Percentiles rank a stretch among this genome's conserved stretches.
phyloP scores from a whole-genome alignment of 2,888 invertebrate genomes.

The Sepioteuthis lessoniana region DNA sequence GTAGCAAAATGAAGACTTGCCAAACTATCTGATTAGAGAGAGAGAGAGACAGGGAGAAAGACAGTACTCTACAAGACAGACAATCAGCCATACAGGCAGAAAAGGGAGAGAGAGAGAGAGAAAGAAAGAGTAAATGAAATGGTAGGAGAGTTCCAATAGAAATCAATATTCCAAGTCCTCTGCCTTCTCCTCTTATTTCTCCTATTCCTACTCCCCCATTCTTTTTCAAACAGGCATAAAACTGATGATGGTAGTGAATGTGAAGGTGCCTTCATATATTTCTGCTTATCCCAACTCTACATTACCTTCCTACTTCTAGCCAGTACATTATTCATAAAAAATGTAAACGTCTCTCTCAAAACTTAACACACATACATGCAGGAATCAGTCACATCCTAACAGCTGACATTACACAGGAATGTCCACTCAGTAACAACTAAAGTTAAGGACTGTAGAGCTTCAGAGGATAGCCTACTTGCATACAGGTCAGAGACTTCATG shows the following conservation, averaged over 20 bases:
- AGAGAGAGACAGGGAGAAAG: neutral
- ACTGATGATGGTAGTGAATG: neutral
- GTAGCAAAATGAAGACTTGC: conserved; percentile 44
- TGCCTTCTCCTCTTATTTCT: neutral
- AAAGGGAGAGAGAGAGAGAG: conserved; percentile 36
- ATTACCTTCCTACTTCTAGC: neutral
- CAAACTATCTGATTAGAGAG: conserved; percentile 33
- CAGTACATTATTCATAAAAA: neutral
- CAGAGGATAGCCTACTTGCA: no score
- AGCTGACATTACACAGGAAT: neutral
- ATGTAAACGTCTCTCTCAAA: neutral
- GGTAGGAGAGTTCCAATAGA: neutral
- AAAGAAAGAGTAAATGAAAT: neutral
- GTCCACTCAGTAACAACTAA: neutral
- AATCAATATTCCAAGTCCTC: conserved; percentile 40
- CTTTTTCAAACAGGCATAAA: neutral
- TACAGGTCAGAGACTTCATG: no score
- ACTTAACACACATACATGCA: neutral
- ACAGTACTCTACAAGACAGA: neutral
- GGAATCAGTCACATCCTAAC: no score
- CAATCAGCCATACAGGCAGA: neutral
- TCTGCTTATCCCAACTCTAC: neutral
- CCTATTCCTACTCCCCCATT: neutral
- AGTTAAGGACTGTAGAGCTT: neutral
- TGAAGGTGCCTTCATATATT: neutral